Evolutionary conservation across 2,113 vertebrate genomes (phyloP).

Genomic region (Chloebia gouldiae): DNA sequence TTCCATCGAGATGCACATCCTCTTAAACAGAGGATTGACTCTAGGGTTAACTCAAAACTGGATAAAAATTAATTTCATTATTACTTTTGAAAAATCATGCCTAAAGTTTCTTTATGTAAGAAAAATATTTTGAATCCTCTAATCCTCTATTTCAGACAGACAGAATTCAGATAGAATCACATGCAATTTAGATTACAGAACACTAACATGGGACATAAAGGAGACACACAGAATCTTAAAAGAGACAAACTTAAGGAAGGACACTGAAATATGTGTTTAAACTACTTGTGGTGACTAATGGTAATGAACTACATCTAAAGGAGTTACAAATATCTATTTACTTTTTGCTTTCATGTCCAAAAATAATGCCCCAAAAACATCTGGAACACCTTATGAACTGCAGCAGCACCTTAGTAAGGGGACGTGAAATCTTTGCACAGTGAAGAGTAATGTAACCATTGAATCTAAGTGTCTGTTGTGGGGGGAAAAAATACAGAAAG

Average conservation of each 20-base stretch:
- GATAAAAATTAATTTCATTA: not conserved
- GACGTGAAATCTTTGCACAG: not conserved
- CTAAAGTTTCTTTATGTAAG: not conserved
- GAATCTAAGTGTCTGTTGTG: not conserved
- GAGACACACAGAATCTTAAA: not conserved
- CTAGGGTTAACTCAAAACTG: not conserved
- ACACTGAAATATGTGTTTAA: not conserved
- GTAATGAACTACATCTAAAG: not conserved
- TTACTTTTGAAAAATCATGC: fast-evolving
- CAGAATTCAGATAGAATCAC: not conserved
- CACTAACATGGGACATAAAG: not conserved
- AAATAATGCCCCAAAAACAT: not conserved
- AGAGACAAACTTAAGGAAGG: not conserved
- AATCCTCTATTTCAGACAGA: not conserved
- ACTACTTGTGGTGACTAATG: not conserved
- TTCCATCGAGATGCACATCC: not conserved
- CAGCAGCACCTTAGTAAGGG: not conserved
- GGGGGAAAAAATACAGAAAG: not conserved
- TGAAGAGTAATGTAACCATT: not conserved
- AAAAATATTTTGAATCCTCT: not conserved
- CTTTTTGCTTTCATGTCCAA: not conserved
- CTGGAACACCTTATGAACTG: not conserved
- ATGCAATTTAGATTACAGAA: not conserved
- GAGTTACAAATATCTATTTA: not conserved
- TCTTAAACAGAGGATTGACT: not conserved